phyloP scores from a whole-genome alignment of 2,113 vertebrate genomes.

The Stegastes partitus region DNA sequence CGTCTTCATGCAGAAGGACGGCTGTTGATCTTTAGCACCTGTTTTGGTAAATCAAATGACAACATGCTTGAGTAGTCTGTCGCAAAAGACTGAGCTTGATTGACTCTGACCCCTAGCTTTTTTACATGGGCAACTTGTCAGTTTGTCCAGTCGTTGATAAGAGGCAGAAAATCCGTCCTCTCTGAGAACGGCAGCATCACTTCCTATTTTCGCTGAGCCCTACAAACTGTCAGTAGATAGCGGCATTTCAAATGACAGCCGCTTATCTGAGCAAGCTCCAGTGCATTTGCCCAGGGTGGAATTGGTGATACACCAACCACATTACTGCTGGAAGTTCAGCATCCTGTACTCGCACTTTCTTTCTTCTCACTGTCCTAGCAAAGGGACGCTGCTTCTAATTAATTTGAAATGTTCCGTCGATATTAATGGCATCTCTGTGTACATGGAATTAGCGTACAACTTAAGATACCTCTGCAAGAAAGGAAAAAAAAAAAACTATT shows the following conservation, averaged over 20 bases:
- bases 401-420: conserved; percentile 55
- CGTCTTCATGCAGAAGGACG: background rate
- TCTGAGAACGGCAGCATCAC: conserved; percentile 60
- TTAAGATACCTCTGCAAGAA: conserved; percentile 48
- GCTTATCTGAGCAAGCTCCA: conserved; percentile 80
- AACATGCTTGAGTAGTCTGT: conserved; percentile 42
- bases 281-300: conserved; percentile 65
- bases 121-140: conserved; percentile 66
- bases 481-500: conserved; percentile 62
- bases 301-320: conserved; percentile 61
- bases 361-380: conserved; percentile 21
- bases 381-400: conserved; percentile 50
- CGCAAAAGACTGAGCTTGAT: conserved; percentile 52
- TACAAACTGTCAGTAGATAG: conserved; percentile 80
- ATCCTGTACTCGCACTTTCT: conserved; percentile 35
- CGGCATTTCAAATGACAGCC: conserved; percentile 79
- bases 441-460: conserved; percentile 57
- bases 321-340: conserved; percentile 51
- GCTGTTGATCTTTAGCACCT: conserved; percentile 34
- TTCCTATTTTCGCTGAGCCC: conserved; percentile 76
- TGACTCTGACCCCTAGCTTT: conserved; percentile 63
- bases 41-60: conserved; percentile 42
- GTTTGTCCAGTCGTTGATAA: conserved; percentile 74
- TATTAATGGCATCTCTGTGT: conserved; percentile 58
- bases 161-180: conserved; percentile 59